Percentiles rank a stretch among this genome's conserved stretches.
phyloP scores from a whole-genome alignment of 2,113 vertebrate species.

The Cheilinus undulatus region DNA sequence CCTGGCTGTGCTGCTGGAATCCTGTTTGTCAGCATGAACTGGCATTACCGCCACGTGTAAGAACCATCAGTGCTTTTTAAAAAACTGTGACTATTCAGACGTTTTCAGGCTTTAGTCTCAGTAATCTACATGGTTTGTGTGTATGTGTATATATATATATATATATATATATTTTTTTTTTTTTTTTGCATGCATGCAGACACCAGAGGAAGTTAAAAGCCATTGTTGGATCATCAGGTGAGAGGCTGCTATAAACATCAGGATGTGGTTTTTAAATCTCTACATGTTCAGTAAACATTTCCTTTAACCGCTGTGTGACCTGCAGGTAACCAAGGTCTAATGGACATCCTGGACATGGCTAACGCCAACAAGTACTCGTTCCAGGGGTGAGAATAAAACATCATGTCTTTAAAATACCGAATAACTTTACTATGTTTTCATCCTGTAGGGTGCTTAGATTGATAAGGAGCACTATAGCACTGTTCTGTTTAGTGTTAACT shows the following conservation, averaged over 20 bases:
- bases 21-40: slow-evolving; percentile 97
- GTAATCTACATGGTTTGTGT: slow-evolving; percentile 24
- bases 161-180: too few species aligned
- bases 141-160: too few species aligned
- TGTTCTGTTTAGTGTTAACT: too few species aligned
- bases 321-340: slow-evolving; percentile 94
- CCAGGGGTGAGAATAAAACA: slow-evolving; percentile 95
- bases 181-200: slow-evolving; percentile 83
- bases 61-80: slow-evolving; percentile 59
- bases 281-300: too few species aligned
- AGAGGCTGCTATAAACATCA: slow-evolving; percentile 45
- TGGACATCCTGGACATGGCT: slow-evolving; percentile 99
- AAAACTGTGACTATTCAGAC: not conserved
- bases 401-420: too few species aligned
- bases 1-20: slow-evolving; percentile 93
- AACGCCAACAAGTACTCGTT: slow-evolving; percentile 99
- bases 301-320: too few species aligned
- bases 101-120: not conserved
- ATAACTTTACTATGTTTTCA: too few species aligned
- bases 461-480: too few species aligned
- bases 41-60: slow-evolving; percentile 98
- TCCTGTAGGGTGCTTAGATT: too few species aligned
- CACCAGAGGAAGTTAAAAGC: slow-evolving; percentile 98
- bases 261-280: slow-evolving; percentile 50
- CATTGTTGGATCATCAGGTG: slow-evolving; percentile 95